Conservation (phyloP, 2,888 invertebrate species). For the Ligdia adustata region DNA sequence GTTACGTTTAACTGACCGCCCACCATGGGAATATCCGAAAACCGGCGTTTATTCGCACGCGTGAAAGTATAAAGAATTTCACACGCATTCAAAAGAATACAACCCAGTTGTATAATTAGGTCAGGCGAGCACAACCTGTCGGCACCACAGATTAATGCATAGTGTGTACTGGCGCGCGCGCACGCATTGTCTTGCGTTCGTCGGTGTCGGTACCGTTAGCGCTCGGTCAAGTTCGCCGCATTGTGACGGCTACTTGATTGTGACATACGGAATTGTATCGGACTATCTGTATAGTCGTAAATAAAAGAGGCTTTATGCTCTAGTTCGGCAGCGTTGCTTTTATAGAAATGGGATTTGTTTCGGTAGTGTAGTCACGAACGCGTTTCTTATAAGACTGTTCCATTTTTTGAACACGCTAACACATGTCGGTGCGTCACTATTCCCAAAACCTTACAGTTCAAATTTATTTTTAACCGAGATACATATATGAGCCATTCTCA, state of each 20-base stretch:
- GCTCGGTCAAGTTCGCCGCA: slow-evolving; percentile 77
- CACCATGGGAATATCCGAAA: slow-evolving; percentile 33
- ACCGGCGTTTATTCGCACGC: slow-evolving; percentile 39
- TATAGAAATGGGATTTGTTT: not conserved
- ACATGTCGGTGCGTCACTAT: no score
- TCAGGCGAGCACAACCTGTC: slow-evolving; percentile 81
- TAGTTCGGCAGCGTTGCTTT: slow-evolving; percentile 26
- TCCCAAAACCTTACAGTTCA: no score
- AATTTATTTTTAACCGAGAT: no score
- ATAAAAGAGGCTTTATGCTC: slow-evolving; percentile 24
- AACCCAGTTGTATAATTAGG: slow-evolving; percentile 79
- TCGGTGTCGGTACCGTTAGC: slow-evolving; percentile 70
- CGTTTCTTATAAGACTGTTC: no score
- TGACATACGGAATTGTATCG: slow-evolving; percentile 60
- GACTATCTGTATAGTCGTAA: slow-evolving; percentile 25
- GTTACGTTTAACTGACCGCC: slow-evolving; percentile 22
- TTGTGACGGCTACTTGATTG: slow-evolving; percentile 63
- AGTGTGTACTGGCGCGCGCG: slow-evolving; percentile 45
- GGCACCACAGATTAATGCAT: slow-evolving; percentile 31
- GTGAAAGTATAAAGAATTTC: slow-evolving; percentile 70
- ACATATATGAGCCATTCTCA: no score
- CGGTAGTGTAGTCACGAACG: no score
- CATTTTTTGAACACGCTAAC: no score
- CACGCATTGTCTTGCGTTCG: slow-evolving; percentile 79
- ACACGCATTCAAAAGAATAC: slow-evolving; percentile 67